Evolutionary conservation across 2,113 vertebrate species (phyloP), one percentile per base, ranked within the genome.

Genomic region (Malurus elegans): DNA sequence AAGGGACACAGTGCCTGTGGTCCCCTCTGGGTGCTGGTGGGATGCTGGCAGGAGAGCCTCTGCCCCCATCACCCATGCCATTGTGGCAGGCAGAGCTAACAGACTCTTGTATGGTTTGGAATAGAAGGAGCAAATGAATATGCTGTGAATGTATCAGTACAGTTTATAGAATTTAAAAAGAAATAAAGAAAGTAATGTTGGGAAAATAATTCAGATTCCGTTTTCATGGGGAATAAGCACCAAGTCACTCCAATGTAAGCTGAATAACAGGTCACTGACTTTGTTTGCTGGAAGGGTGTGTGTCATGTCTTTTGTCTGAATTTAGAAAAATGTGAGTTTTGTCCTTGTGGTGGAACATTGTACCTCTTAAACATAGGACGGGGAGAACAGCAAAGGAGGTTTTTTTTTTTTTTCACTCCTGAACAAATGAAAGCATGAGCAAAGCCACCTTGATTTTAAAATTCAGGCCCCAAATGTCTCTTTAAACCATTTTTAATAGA

Each of bases 401-500:
- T 36, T 45, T 45, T 21, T 47, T 11, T 48, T 65, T 25, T n/a
- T 42, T 40, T 7, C 7, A 34, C 13, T 88, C 58, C 92, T 94
- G 69, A 90, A 83, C 42, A 93, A 96, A 91, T 91, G 85, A 97
- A 96, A 96, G 93, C 89, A 93, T 92, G 92, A 94, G 69, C 26
- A 90, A 93, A 97, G 61, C 61, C 62, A 92, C 93, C 96, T 97
- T 98, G 92, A 96, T 96, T 97, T 95, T 96, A 94, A 75, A 96
- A 96, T 90, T 87, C 70, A 94, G 88, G 65, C 88, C 96, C 90
- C 95, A 95, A 97, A 97, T 98, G 97, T 98, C 91, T 94, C 92
- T 97, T 97, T 96, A 98, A 97, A 97, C 92, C 95, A 70, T 97
- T 98, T 98, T 97, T 97, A 98, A 97, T 97, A 95, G 96, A 96